These are phyloP conservation scores for Epicampocera succincta DNA, from an alignment of 2,888 invertebrate species.

Conservation along the genomic window DNA sequence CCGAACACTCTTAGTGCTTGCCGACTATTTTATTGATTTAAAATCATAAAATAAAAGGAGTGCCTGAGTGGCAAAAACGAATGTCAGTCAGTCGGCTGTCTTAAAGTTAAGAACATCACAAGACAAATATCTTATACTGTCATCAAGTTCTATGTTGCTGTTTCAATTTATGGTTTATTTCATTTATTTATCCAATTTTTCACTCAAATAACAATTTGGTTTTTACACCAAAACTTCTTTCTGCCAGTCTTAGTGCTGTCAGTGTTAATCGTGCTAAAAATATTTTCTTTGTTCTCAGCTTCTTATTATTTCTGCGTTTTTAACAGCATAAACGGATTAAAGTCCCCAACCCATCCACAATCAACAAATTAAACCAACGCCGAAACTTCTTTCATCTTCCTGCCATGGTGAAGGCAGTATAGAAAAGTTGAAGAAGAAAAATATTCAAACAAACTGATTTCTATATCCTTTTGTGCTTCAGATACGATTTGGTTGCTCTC, in stretches of 20 bases:
- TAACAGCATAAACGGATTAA: conserved; percentile 33
- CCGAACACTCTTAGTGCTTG: no score
- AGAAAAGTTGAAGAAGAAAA: neutral
- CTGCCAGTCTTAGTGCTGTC: neutral
- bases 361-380: conserved; percentile 29
- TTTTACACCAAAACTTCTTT: neutral
- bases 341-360: conserved; percentile 1
- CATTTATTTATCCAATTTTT: no score
- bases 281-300: neutral
- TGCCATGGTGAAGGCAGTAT: no score
- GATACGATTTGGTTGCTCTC: neutral
- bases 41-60: no score
- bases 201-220: no score
- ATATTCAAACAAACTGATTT: conserved; percentile 50
- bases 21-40: no score
- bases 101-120: no score
- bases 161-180: no score
- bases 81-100: no score
- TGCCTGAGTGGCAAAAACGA: no score
- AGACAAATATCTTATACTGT: no score
- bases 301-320: conserved; percentile 34
- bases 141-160: no score
- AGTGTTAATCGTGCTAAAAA: neutral
- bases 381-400: conserved; percentile 5
- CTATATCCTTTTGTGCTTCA: neutral